Evolutionary conservation across 2,113 vertebrate species (phyloP), one percentile per base, ranked within the genome.

Genomic region (Bolborhynchus lineola): DNA sequence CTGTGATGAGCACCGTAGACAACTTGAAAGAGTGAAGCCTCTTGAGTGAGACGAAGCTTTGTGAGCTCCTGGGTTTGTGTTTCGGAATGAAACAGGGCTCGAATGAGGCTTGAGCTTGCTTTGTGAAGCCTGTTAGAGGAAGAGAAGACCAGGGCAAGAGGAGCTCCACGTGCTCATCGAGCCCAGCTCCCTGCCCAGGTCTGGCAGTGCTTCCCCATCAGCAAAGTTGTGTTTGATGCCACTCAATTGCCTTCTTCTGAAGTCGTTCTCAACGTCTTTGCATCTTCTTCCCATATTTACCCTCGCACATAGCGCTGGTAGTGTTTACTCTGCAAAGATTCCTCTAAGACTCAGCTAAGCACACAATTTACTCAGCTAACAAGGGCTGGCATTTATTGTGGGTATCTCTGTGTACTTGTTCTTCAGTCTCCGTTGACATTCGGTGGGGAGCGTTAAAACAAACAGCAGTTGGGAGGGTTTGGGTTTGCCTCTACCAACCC

Each of bases 351-450:
- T 82, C 65, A 4, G 81, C 97, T 88, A 76, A 95, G 97, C 96
- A 94, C 86, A 88, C 92, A 86, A 86, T 97, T 98, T 97, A 72
- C 96, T 97, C 86, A 88, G 96, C 97, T 98, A 98, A 98, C 98
- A 98, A 96, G 91, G 92, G 84, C 88, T 92, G 96, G 95, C 92
- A 94, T 97, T 98, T 97, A 71, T 91, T 89, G 96, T 68, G 92
- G 95, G 88, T 57, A 71, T 90, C 80, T 75, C 19, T 97, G 97
- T 98, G 98, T 98, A 94, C 97, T 97, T 78, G 86, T 82, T 97
- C 97, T 88, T 46, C 71, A 85, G 94, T 75, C 93, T 97, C 89
- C 24, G 74, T 94, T 97, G 97, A 96, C 96, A 95, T 94, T 93
- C 88, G 69, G 95, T 87, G 97, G 96, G 97, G 97, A 97, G 96